These are phyloP conservation scores for Rhogogaster chlorosoma DNA, from an alignment of 2,888 invertebrate species.

Conservation along the genomic window DNA sequence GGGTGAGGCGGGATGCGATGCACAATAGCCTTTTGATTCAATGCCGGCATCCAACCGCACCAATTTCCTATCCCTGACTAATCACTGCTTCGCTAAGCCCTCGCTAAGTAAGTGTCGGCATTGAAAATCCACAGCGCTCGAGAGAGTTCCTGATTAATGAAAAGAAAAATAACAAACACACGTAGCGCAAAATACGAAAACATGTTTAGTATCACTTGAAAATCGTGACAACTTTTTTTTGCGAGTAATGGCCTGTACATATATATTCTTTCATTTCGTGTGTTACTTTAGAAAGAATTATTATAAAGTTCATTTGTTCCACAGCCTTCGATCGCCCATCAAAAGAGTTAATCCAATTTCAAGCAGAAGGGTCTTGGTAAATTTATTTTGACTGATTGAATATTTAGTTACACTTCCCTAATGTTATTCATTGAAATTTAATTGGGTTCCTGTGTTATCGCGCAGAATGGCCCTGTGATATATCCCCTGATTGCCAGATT, in stretches of 20 bases:
- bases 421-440: conserved; percentile 15
- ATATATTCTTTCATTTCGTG: not conserved
- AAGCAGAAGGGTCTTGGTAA: not conserved
- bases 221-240: not conserved
- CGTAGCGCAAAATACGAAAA: not conserved
- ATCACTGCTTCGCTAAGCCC: conserved; percentile 31
- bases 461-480: conserved; percentile 10
- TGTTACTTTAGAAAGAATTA: not conserved
- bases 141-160: not conserved
- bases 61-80: conserved; percentile 39
- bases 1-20: conserved; percentile 27
- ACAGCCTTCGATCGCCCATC: not conserved
- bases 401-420: not conserved
- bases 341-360: not conserved
- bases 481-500: conserved; percentile 7
- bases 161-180: not conserved
- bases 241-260: not conserved
- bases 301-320: not conserved
- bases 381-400: conserved; percentile 16
- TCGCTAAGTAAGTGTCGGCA: conserved; percentile 5
- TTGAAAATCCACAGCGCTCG: not conserved
- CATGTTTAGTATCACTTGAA: not conserved
- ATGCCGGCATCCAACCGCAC: conserved; percentile 45
- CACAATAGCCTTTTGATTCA: conserved; percentile 45
- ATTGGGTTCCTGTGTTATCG: conserved; percentile 16